Percentiles rank a stretch among this genome's conserved stretches.
These are phyloP conservation scores for Ginglymostoma cirratum DNA, from an alignment of 2,113 vertebrate species.

Conservation along the genomic window DNA sequence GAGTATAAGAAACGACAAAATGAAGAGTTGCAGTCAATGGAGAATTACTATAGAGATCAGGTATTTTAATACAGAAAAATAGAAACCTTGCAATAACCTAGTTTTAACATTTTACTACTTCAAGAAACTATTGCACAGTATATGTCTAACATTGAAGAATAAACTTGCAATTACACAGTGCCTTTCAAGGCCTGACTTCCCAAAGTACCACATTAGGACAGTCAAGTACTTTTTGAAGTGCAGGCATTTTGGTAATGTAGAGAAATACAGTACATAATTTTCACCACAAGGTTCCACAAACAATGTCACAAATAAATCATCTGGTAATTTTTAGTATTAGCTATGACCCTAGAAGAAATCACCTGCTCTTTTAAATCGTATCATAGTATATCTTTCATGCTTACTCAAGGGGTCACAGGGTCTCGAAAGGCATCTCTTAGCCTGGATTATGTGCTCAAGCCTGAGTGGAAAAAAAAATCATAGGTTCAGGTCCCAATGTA, in stretches of 20 bases:
- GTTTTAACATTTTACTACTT: neutral
- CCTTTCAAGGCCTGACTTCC: neutral
- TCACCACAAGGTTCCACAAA: neutral
- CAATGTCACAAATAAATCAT: too few relatives aligned
- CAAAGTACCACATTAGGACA: neutral
- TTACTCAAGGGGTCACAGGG: neutral
- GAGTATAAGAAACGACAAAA: conserved; percentile 68
- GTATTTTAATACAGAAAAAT: conserved; percentile 49
- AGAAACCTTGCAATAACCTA: neutral
- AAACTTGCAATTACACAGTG: neutral
- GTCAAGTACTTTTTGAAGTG: neutral
- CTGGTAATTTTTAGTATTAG: neutral
- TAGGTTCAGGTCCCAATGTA: neutral
- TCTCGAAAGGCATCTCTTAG: neutral
- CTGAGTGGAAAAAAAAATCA: neutral
- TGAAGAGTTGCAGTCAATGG: conserved; percentile 78
- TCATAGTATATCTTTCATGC: neutral
- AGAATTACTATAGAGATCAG: conserved; percentile 93
- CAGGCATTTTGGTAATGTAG: too few relatives aligned
- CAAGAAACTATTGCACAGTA: neutral
- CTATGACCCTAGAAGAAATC: neutral
- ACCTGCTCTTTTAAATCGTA: neutral
- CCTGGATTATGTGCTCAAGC: neutral
- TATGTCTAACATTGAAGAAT: neutral
- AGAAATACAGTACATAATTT: neutral